A percentile compares a stretch with the other conserved stretches of the same genome.
These are phyloP conservation scores for Saccopteryx bilineata DNA, from an alignment of 2,113 vertebrate genomes.

Conservation along the genomic window DNA sequence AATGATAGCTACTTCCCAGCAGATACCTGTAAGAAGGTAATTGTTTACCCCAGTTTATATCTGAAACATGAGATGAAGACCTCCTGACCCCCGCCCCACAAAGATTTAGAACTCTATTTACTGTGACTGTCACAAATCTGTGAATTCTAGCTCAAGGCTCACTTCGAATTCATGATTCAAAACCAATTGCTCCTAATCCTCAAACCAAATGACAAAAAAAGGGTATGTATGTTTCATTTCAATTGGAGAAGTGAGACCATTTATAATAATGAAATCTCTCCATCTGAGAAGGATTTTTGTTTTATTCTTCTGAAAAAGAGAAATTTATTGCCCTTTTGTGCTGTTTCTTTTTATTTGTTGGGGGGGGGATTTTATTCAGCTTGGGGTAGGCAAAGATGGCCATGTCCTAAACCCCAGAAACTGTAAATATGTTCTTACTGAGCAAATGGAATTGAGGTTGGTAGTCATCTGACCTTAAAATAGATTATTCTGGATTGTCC, in stretches of 20 bases:
- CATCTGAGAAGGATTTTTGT: not conserved
- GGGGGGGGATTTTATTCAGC: not conserved
- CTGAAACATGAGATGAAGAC: not conserved
- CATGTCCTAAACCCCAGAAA: not conserved
- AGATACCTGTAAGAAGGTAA: not conserved
- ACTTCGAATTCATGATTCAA: not conserved
- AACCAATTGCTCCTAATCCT: constrained; percentile 31
- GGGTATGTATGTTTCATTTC: too few species aligned
- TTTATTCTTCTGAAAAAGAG: not conserved
- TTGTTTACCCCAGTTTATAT: not conserved
- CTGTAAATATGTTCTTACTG: not conserved
- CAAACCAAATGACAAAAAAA: constrained; percentile 39
- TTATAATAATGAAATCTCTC: not conserved
- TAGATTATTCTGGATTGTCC: not conserved
- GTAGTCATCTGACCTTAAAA: constrained; percentile 1
- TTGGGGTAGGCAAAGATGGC: not conserved
- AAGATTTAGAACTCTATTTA: not conserved
- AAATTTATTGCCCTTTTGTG: not conserved
- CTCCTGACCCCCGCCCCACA: not conserved
- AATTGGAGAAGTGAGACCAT: too few species aligned
- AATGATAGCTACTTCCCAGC: not conserved
- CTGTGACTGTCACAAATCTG: not conserved
- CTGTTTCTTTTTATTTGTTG: not conserved
- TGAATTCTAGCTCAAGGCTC: not conserved
- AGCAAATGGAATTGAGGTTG: constrained; percentile 13